Percentiles rank a stretch among this genome's conserved stretches.
These are phyloP conservation scores for Buphagus erythrorhynchus DNA, from an alignment of 2,797 vertebrate species.

Conservation along the genomic window DNA sequence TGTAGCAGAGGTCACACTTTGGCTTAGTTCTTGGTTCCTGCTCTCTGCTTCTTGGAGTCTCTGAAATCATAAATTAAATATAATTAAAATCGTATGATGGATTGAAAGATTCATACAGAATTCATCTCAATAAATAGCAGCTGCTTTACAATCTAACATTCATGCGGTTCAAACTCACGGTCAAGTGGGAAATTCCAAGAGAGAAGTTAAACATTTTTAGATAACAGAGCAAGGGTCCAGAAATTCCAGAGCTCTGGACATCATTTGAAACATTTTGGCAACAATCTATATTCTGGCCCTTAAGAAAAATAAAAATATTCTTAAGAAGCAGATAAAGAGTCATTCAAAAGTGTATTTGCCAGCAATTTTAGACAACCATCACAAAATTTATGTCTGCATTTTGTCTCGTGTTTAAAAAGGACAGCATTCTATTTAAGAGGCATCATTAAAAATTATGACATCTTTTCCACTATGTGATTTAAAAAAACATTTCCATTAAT, in stretches of 20 bases:
- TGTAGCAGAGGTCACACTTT: slow-evolving; percentile 92
- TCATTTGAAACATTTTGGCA: background rate
- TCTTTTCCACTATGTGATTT: background rate
- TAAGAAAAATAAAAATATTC: background rate
- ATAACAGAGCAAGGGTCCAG: background rate
- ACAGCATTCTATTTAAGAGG: background rate
- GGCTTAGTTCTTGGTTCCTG: slow-evolving; percentile 95
- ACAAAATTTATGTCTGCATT: background rate
- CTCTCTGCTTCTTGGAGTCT: slow-evolving; percentile 93
- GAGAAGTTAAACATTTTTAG: background rate
- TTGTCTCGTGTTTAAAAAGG: background rate
- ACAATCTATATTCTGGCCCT: background rate
- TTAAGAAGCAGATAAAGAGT: background rate
- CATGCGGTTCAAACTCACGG: background rate
- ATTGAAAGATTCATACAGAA: background rate
- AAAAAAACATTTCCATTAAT: background rate
- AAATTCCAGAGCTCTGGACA: background rate
- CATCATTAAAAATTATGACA: background rate
- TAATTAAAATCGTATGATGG: background rate
- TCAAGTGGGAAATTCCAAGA: background rate
- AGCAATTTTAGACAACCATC: background rate
- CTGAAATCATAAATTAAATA: slow-evolving; percentile 72
- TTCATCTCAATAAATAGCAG: background rate
- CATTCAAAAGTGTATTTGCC: background rate
- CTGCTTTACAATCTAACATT: background rate